These are phyloP conservation scores for Diprion similis DNA, from an alignment of 1,140 invertebrate species.

Conservation along the genomic window DNA sequence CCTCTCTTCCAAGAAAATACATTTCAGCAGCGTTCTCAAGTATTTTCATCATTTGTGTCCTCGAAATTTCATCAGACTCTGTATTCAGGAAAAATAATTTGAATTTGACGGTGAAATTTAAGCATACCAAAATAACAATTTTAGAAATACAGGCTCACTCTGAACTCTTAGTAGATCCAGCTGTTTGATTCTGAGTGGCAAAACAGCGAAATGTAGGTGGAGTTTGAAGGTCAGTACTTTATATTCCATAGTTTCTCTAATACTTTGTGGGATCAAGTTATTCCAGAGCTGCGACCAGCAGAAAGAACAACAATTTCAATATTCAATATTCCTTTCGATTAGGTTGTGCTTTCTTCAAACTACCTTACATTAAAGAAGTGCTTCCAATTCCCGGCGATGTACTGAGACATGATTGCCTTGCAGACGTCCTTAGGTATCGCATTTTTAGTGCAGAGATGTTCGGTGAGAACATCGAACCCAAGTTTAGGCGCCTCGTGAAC, in stretches of 20 bases:
- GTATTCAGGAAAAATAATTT: slow-evolving; percentile 3
- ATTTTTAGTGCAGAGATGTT: slow-evolving; percentile 6
- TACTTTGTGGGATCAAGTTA: slow-evolving; percentile 26
- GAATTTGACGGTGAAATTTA: not conserved
- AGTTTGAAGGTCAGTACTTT: slow-evolving; percentile 42
- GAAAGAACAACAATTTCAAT: not conserved
- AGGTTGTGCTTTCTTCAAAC: not conserved
- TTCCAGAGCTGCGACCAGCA: slow-evolving; percentile 38
- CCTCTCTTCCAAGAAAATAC: slow-evolving; percentile 13
- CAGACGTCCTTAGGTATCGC: slow-evolving; percentile 10
- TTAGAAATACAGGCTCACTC: slow-evolving; percentile 12
- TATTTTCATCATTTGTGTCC: slow-evolving; percentile 20
- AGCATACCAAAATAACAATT: not conserved
- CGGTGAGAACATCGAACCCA: slow-evolving; percentile 25
- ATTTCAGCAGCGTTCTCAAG: slow-evolving; percentile 30
- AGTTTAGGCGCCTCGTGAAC: slow-evolving; percentile 31
- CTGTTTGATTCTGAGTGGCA: slow-evolving; percentile 33
- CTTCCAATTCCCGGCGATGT: slow-evolving; percentile 33
- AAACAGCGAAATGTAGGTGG: slow-evolving; percentile 39
- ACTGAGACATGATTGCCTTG: slow-evolving; percentile 27
- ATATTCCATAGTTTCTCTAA: slow-evolving; percentile 33
- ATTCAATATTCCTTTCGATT: slow-evolving; percentile 1
- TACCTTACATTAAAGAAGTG: slow-evolving; percentile 39
- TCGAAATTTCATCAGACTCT: slow-evolving; percentile 18
- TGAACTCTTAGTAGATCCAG: slow-evolving; percentile 20